Percentiles rank a stretch among this genome's conserved stretches.
These are phyloP conservation scores for Cygnus atratus DNA, from an alignment of 2,113 vertebrate genomes.

Conservation along the genomic window DNA sequence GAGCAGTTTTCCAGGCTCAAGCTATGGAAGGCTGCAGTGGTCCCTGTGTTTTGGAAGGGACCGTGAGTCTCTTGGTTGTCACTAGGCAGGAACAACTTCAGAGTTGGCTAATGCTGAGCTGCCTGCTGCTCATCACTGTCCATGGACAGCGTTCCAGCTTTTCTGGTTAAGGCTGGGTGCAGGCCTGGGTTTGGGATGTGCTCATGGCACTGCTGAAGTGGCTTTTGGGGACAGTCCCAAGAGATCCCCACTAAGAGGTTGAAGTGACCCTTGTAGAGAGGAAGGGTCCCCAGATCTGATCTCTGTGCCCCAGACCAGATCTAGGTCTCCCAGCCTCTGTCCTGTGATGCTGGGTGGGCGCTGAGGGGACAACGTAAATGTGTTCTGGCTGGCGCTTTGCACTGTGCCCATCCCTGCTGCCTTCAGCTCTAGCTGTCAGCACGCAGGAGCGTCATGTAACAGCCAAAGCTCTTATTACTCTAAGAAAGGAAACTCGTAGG, in stretches of 20 bases:
- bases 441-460: neutral
- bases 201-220: neutral
- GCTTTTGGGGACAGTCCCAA: too few relatives aligned
- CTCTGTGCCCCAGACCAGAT: accelerated
- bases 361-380: too few relatives aligned
- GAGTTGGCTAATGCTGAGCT: neutral
- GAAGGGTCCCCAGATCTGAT: too few relatives aligned
- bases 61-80: neutral
- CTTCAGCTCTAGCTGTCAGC: neutral
- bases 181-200: neutral
- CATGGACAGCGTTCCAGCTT: neutral
- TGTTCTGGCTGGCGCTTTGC: neutral
- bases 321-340: neutral
- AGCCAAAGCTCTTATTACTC: neutral
- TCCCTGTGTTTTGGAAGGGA: neutral
- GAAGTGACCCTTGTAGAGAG: too few relatives aligned
- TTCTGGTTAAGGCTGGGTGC: neutral
- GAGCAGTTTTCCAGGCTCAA: neutral
- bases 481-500: accelerated
- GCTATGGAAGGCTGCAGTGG: neutral
- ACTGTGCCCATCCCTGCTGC: neutral
- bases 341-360: accelerated
- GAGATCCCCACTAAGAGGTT: neutral
- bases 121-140: neutral
- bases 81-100: neutral